phyloP scores from a whole-genome alignment of 2,113 vertebrate genomes.

The Hystrix brachyura region DNA sequence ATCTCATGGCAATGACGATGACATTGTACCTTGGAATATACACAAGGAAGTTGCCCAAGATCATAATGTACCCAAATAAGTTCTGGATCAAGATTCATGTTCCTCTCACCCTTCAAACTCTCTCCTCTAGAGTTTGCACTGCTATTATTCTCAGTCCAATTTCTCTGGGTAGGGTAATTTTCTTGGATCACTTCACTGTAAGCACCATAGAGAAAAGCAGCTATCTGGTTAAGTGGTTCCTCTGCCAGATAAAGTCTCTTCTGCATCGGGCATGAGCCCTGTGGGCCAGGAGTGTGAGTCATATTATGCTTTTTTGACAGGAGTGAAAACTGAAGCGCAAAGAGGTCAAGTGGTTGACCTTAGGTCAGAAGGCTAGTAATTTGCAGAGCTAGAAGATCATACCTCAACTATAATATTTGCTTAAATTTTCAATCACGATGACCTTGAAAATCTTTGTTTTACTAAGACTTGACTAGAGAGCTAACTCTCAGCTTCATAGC shows the following conservation, averaged over 20 bases:
- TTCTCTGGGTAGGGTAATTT: not conserved
- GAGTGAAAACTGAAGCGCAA: not conserved
- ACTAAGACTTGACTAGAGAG: not conserved
- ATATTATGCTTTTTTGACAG: not conserved
- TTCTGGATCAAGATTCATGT: not conserved
- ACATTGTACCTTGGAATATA: not conserved
- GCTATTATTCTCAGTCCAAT: not conserved
- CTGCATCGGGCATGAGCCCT: not conserved
- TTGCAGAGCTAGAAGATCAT: constrained; percentile 22
- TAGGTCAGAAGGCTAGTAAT: constrained; percentile 39
- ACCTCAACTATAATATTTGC: constrained; percentile 27
- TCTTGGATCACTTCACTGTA: not conserved
- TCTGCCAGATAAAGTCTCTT: not conserved
- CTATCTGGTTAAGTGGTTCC: not conserved
- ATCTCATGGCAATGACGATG: not conserved
- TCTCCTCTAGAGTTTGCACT: not conserved
- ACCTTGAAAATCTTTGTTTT: constrained; percentile 60
- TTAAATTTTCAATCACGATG: constrained; percentile 47
- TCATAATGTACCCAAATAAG: not conserved
- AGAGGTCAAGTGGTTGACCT: not conserved
- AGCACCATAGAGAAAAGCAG: not conserved
- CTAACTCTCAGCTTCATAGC: constrained; percentile 25
- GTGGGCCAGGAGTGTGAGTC: not conserved
- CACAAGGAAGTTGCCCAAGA: not conserved
- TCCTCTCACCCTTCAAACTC: not conserved